Base-by-base conservation (phyloP, 2,113 vertebrate genomes). In the Microtus ochrogaster region DNA sequence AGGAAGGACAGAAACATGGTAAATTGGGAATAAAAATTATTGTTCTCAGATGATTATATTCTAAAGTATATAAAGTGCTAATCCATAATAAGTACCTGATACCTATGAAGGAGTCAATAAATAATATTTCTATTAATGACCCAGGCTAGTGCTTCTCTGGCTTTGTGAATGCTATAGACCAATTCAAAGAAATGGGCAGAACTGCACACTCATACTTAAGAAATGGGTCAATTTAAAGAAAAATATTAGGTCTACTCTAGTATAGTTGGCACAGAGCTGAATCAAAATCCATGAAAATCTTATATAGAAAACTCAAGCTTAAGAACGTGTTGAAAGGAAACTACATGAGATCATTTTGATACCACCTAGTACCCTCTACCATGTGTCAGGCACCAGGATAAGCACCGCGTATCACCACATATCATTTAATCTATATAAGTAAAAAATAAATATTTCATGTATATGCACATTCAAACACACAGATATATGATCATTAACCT, bases 51-150 rank as follows among this genome's bases (percentile, higher is more conserved):
- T 89, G 36, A 93, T 77, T 85, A 36, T 55, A 89, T 22, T 91
- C 74, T 81, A 24, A 77, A 82, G n/a, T 55, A 93, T 79, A 90
- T 72, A 93, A 91, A 90, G 36, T 93, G 65, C 70, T 65, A 93
- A 94, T 87, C 70, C 61, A 66, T 76, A 24, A 28, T 83, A 95
- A 94, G 44, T 81, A n/a, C 17, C 58, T 91, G 66, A 92, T 36
- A 94, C 2, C 2, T 44, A 79, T 41, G 47, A 97, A 94, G 33
- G 22, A 89, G 66, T 89, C 89, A 86, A 41, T 94, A 90, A 95
- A 85, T 22, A 94, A 65, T 66, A 85, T 76, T 94, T 93, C 86
- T 83, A 95, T 90, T 96, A 93, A 94, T 92, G 41, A 33, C 17
- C 73, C 72, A 89, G 10, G 84, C 88, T 61, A 92, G n/a, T 88